Conservation (phyloP, 37 sponge, comb jelly and placozoan genomes). For the Tethya wilhelma region DNA sequence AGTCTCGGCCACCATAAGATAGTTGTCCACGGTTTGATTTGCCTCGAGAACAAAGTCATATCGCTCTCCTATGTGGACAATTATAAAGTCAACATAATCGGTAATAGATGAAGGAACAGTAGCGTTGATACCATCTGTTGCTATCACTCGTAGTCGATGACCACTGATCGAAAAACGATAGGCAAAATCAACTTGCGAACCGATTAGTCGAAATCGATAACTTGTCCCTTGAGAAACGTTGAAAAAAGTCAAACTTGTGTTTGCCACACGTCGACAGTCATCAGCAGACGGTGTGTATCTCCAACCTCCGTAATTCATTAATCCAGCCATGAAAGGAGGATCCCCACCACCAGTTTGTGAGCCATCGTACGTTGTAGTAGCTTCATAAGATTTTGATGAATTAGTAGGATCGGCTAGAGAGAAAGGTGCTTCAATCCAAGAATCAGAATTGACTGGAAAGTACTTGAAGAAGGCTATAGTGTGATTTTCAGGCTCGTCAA, state of each 20-base stretch:
- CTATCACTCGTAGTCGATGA: slow-evolving; percentile 64
- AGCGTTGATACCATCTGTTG: slow-evolving; percentile 72
- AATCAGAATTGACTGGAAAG: too few relatives aligned
- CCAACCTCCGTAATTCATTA: background rate
- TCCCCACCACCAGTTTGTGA: background rate
- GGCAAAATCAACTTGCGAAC: slow-evolving; percentile 70
- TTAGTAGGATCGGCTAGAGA: background rate
- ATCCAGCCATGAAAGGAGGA: background rate
- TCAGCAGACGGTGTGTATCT: too few relatives aligned
- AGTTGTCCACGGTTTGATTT: too few relatives aligned
- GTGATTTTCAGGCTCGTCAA: too few relatives aligned
- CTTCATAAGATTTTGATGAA: background rate
- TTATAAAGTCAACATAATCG: slow-evolving; percentile 75
- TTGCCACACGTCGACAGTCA: too few relatives aligned
- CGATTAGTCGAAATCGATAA: slow-evolving; percentile 79
- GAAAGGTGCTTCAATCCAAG: too few relatives aligned
- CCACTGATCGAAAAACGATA: slow-evolving; percentile 70
- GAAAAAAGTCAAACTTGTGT: too few relatives aligned
- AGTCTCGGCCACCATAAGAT: too few relatives aligned
- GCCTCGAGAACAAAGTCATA: slow-evolving; percentile 73
- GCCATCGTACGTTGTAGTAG: background rate
- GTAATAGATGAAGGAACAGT: background rate
- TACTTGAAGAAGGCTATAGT: too few relatives aligned
- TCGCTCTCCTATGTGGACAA: slow-evolving; percentile 78
- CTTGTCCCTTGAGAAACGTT: slow-evolving; percentile 8